These are phyloP conservation scores for Glomeris maerens DNA, from an alignment of 1,140 invertebrate genomes.

Conservation along the genomic window DNA sequence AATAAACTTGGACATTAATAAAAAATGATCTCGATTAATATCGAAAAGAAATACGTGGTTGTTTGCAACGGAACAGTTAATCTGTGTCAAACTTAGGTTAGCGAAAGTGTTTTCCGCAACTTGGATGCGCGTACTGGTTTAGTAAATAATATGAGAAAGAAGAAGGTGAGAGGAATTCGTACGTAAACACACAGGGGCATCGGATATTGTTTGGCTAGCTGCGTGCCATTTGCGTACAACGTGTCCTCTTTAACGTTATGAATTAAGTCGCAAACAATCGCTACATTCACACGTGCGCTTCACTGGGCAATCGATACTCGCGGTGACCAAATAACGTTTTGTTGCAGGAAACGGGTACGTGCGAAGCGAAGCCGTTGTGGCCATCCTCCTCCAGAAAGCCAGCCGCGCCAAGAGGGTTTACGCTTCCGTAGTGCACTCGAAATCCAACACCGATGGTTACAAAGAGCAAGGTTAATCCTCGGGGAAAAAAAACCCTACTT, in stretches of 20 bases:
- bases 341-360: slow-evolving; percentile 20
- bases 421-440: slow-evolving; percentile 39
- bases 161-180: background rate
- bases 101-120: too few species aligned
- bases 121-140: too few species aligned
- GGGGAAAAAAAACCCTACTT: background rate
- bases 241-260: background rate
- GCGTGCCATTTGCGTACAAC: background rate
- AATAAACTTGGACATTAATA: too few species aligned
- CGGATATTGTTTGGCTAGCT: background rate
- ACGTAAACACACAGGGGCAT: background rate
- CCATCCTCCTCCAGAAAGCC: slow-evolving; percentile 37
- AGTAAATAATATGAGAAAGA: too few species aligned
- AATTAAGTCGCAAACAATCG: background rate
- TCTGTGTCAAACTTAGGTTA: too few species aligned
- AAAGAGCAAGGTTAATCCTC: slow-evolving; percentile 29
- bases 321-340: too few species aligned
- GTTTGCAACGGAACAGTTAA: too few species aligned
- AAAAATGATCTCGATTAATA: too few species aligned
- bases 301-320: too few species aligned
- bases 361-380: slow-evolving; percentile 38
- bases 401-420: slow-evolving; percentile 36
- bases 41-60: too few species aligned
- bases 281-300: too few species aligned
- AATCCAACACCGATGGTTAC: slow-evolving; percentile 42